These are phyloP conservation scores for Phataginus tetradactyla DNA, from an alignment of 2,797 vertebrate species.

Conservation along the genomic window DNA sequence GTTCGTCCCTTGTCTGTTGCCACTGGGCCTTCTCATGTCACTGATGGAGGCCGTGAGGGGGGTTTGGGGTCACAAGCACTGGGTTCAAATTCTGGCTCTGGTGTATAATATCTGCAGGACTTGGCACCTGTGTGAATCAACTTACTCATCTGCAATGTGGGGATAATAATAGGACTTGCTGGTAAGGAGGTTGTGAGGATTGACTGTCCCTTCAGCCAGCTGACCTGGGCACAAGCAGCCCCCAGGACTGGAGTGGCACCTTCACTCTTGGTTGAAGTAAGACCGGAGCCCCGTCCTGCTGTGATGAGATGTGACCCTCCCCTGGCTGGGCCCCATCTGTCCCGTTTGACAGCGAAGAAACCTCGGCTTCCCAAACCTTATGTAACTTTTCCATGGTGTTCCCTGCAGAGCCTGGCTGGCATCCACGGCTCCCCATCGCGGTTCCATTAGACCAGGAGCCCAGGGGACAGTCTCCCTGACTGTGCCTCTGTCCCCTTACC, in stretches of 20 bases:
- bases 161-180: neutral
- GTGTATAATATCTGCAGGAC: rapidly evolving
- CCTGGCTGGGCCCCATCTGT: neutral
- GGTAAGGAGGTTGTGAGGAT: too few relatives aligned
- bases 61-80: neutral
- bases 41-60: rapidly evolving
- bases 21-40: neutral
- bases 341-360: neutral
- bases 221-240: neutral
- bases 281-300: neutral
- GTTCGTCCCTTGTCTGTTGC: neutral
- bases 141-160: neutral
- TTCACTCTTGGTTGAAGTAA: neutral
- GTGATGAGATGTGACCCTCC: neutral
- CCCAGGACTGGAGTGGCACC: neutral
- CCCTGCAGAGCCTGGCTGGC: neutral
- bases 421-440: rapidly evolving
- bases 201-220: neutral
- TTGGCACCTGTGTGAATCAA: neutral
- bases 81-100: neutral
- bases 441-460: neutral
- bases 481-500: neutral
- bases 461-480: neutral
- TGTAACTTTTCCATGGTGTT: neutral
- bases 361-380: neutral